Evolutionary conservation across 64 coral and sea anemone species (phyloP).

Genomic region (Actinia equina): DNA sequence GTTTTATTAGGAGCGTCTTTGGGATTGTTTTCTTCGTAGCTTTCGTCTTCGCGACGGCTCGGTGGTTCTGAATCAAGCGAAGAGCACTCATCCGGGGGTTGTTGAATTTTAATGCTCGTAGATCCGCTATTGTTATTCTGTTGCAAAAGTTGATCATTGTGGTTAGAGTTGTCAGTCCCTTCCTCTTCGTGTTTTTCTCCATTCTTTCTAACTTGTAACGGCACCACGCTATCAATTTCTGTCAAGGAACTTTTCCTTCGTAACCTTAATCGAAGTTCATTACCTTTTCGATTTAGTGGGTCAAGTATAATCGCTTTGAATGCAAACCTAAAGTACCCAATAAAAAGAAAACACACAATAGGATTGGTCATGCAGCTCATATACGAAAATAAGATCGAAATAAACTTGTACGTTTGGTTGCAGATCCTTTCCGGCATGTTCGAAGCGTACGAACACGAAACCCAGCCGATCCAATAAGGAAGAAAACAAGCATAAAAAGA

Average conservation of each 20-base stretch:
- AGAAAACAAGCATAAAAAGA: conserved; percentile 69
- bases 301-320: conserved; percentile 51
- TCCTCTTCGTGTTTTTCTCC: background rate
- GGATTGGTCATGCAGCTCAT: conserved; percentile 66
- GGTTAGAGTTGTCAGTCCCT: background rate
- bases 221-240: background rate
- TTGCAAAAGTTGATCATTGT: background rate
- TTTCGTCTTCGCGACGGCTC: background rate
- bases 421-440: background rate
- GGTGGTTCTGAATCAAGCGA: background rate
- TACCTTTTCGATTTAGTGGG: background rate
- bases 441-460: conserved; percentile 42
- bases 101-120: background rate
- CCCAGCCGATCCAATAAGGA: conserved; percentile 72
- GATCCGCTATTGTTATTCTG: background rate
- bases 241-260: background rate
- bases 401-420: conserved; percentile 36
- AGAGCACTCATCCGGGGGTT: background rate
- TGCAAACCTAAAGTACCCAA: conserved; percentile 49
- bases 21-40: background rate
- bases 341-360: conserved; percentile 59
- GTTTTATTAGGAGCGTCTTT: background rate
- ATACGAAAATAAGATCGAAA: conserved; percentile 58
- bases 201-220: background rate
- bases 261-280: background rate